Evolutionary conservation across 1,140 invertebrate species (phyloP).

Genomic region (Sarcophaga peregrina): DNA sequence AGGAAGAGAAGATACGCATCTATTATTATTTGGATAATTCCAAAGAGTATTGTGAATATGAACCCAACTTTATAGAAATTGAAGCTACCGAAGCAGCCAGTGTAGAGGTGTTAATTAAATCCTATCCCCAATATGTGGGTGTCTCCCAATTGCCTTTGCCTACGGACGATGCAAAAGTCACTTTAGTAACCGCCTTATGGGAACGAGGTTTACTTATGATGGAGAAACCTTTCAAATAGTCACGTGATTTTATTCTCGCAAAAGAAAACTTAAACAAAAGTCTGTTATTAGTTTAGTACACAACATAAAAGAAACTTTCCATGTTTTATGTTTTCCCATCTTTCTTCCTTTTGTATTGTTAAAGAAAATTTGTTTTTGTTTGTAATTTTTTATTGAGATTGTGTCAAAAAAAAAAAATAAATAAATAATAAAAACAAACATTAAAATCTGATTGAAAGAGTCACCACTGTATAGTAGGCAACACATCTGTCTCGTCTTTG

Average conservation of each 20-base stretch:
- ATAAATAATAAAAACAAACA: too few relatives aligned
- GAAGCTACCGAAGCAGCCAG: constrained; percentile 73
- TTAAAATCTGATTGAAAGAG: too few relatives aligned
- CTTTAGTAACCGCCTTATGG: constrained; percentile 75
- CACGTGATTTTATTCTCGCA: background rate
- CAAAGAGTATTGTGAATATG: constrained; percentile 83
- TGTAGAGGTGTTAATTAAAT: constrained; percentile 76
- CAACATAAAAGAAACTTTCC: too few relatives aligned
- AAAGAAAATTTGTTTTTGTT: too few relatives aligned
- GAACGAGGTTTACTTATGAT: constrained; percentile 78
- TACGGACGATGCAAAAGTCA: constrained; percentile 72
- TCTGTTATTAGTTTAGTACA: background rate
- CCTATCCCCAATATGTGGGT: constrained; percentile 81
- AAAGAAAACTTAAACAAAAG: background rate
- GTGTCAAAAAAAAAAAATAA: too few relatives aligned
- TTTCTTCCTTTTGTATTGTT: too few relatives aligned
- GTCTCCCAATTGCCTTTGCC: constrained; percentile 78
- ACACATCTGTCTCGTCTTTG: too few relatives aligned
- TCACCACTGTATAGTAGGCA: too few relatives aligned
- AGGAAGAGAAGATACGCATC: constrained; percentile 74
- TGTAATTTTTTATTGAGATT: too few relatives aligned
- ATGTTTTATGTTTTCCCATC: background rate
- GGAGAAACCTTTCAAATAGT: constrained; percentile 67
- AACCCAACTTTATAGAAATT: constrained; percentile 82
- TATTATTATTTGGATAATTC: constrained; percentile 89